Percentiles rank a stretch among this genome's conserved stretches.
phyloP scores from a whole-genome alignment of 2,113 vertebrate species.

The Circaetus cinerascens region DNA sequence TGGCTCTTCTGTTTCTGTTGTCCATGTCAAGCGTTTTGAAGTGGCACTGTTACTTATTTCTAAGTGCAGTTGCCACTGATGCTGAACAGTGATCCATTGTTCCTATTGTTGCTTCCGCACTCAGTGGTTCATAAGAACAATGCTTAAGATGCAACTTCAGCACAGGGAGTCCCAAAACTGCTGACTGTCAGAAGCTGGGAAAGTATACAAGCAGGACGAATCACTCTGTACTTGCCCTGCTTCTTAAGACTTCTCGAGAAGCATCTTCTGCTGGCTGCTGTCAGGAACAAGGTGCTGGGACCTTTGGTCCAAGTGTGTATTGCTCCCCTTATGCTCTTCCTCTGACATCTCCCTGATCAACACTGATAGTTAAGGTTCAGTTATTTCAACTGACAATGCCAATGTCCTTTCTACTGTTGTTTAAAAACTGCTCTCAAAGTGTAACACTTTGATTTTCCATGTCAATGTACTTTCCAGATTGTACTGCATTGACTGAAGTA shows the following conservation, averaged over 20 bases:
- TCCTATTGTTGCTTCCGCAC: constrained; percentile 48
- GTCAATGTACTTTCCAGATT: neutral
- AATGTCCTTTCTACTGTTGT: neutral
- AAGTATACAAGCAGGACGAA: neutral
- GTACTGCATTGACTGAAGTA: neutral
- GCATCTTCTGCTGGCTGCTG: neutral
- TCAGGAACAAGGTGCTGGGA: neutral
- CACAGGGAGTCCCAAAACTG: constrained; percentile 51
- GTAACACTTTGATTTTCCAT: neutral
- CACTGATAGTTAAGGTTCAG: neutral
- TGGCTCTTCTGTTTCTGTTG: constrained; percentile 40
- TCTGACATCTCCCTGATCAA: neutral
- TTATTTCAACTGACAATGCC: neutral
- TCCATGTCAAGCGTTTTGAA: constrained; percentile 42
- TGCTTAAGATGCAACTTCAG: constrained; percentile 56
- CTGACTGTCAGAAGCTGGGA: constrained; percentile 16
- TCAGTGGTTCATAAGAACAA: constrained; percentile 61
- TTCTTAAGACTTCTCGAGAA: neutral
- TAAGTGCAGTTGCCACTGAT: constrained; percentile 55
- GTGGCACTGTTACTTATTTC: constrained; percentile 59
- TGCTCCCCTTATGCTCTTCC: neutral
- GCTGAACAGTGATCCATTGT: constrained; percentile 63
- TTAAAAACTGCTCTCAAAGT: neutral
- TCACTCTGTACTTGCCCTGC: neutral
- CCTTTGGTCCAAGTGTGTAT: neutral